Base-by-base conservation (phyloP, 2,888 invertebrate species). In the Chaetoderma sp. region DNA sequence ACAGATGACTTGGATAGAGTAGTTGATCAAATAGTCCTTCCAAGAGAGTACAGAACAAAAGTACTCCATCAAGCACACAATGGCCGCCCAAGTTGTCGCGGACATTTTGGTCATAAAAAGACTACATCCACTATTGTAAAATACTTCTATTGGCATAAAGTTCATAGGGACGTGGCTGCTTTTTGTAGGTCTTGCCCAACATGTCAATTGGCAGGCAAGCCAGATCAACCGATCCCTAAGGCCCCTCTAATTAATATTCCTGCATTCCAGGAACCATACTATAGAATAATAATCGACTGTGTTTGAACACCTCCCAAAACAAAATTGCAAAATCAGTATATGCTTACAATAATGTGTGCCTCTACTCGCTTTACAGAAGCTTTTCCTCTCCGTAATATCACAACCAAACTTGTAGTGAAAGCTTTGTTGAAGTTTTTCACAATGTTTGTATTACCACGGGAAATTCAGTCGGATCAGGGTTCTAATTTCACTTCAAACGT, bases 321-420 rank as follows among this genome's bases (percentile, higher is more conserved):
- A 18, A 63, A 45, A 23, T n/a, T n/a, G 25, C 52, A 60, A 13
- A 33, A 54, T 39, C 27, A 44, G 27, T 60, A 44, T 36, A 18
- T 60, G n/a, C 33, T 65, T 13, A 65, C 65, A 28, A 65, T 65
- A 21, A 65, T 60, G 65, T 21, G 27, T 45, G 23, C 47, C 13
- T 8, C 60, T 21, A 59, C 57, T 13, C 27, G 63, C 33, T 65
- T 60, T 23, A 60, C 60, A 21, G 60, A 50, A 32, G 65, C 65
- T 30, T 54, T 60, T 23, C 60, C 65, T 10, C 60, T 65, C 5
- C 50, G 50, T 23, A 27, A 42, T 13, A 65, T 60, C 18, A 60
- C 8, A 8, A 23, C 65, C n/a, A 2, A 21, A 16, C 23, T 4
- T 4, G 21, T 60, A 6, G 33, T 25, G 5, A 42, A 59, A 8